Evolutionary conservation across 2,888 invertebrate genomes (phyloP).

Genomic region (Andrena haemorrhoa): DNA sequence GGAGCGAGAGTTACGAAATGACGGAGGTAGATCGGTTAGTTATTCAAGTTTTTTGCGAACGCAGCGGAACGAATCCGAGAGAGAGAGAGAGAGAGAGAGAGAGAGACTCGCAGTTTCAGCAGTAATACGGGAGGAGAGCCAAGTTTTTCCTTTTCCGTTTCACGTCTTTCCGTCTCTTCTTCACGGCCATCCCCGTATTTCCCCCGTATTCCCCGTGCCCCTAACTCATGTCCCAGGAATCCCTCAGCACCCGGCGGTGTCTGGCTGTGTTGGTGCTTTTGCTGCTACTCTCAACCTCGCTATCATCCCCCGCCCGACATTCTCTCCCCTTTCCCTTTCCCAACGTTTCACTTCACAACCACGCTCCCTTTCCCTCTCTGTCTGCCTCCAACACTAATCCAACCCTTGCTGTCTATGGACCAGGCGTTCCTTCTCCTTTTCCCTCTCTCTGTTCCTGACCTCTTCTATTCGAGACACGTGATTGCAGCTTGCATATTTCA

Average conservation of each 20-base stretch:
- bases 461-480: slow-evolving; percentile 78
- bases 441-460: slow-evolving; percentile 48
- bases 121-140: slow-evolving; percentile 67
- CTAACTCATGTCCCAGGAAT: neutral
- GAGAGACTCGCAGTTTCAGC: slow-evolving; percentile 70
- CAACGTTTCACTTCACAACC: slow-evolving; percentile 25
- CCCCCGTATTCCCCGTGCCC: neutral
- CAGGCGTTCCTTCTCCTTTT: slow-evolving; percentile 19
- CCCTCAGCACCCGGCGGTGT: slow-evolving; percentile 25
- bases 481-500: slow-evolving; percentile 81
- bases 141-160: slow-evolving; percentile 39
- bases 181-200: slow-evolving; percentile 8
- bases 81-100: too few relatives aligned
- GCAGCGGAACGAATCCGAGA: slow-evolving; percentile 63
- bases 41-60: slow-evolving; percentile 77
- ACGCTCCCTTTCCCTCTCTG: slow-evolving; percentile 5
- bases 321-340: slow-evolving; percentile 38
- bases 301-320: slow-evolving; percentile 50
- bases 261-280: slow-evolving; percentile 41
- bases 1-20: slow-evolving; percentile 4
- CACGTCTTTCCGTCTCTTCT: slow-evolving; percentile 4
- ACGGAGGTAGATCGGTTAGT: slow-evolving; percentile 70
- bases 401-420: slow-evolving; percentile 6
- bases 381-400: slow-evolving; percentile 17
- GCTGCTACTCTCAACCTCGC: slow-evolving; percentile 47